Evolutionary conservation across 2,797 vertebrate species (phyloP), one percentile per base, ranked within the genome.

Genomic region (Lateolabrax maculatus): DNA sequence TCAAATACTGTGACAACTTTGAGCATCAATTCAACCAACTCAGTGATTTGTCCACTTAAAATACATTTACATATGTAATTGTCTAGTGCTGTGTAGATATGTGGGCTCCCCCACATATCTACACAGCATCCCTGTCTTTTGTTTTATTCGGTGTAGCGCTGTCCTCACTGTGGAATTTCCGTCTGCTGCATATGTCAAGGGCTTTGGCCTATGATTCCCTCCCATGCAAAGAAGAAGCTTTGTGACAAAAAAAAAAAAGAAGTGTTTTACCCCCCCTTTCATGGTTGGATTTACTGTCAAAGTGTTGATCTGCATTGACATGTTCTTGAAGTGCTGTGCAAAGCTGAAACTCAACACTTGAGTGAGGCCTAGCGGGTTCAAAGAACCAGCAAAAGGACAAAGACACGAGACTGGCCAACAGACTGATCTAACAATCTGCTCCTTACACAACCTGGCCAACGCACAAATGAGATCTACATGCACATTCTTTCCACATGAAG

Each of bases 231-330:
- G 75, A 68, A 53, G 69, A 83, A 76, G 79, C 62, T 53, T 73
- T 77, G 68, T 70, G 77, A 69, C 78, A 55, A 52, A 71, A 75
- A 69, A 55, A 52, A 71, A 75, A 69, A 69, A 75, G 15, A 64
- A 81, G 79, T 43, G 65, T 72, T 78, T 75, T 43, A 36, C 21
- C 43, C 34, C n/a, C 19, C 37, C 31, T 81, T 89, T 86, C 83
- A 88, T 77, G 77, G 77, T 77, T 19, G 69, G 71, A 83, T 88
- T 91, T 87, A 86, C 87, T 90, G 87, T 87, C 87, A 87, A 77
- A 91, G 77, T 83, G 68, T 57, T 87, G 86, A 89, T 89, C 83
- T 81, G 73, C 90, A 79, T 79, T 85, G 90, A 91, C 82, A 61
- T 66, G 84, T 75, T 88, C 82, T 71, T 86, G 83, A 89, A 87